These are phyloP conservation scores for Microctenopoma stevenorrisi DNA, from an alignment of 2,797 vertebrate genomes.

Conservation along the genomic window DNA sequence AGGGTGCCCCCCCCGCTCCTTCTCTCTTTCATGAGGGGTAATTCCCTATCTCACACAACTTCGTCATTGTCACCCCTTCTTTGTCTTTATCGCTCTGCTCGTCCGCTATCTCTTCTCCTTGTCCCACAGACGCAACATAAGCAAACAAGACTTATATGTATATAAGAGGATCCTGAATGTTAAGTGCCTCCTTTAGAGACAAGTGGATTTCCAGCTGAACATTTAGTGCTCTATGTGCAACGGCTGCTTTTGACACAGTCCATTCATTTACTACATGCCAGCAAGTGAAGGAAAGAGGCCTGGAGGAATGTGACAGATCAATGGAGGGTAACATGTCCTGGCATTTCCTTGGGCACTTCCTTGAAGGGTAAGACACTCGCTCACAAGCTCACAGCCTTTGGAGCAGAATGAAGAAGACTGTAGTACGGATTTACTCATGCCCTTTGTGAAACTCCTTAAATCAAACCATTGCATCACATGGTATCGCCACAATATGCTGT, in stretches of 20 bases:
- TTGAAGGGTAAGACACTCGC: slow-evolving; percentile 30
- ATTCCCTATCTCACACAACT: slow-evolving; percentile 23
- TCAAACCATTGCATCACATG: neutral
- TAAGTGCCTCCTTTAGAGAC: slow-evolving; percentile 46
- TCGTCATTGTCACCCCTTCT: slow-evolving; percentile 24
- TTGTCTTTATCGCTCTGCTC: slow-evolving; percentile 27
- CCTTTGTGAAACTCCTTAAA: neutral
- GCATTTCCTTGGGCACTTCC: slow-evolving; percentile 44
- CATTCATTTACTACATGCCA: slow-evolving; percentile 40
- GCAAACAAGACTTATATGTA: slow-evolving; percentile 46
- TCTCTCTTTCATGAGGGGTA: slow-evolving; percentile 43
- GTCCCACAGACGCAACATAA: slow-evolving; percentile 30
- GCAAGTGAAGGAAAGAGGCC: slow-evolving; percentile 28
- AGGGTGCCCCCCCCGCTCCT: slow-evolving; percentile 23
- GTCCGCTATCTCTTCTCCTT: slow-evolving; percentile 1
- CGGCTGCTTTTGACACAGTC: slow-evolving; percentile 32
- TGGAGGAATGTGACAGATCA: slow-evolving; percentile 51
- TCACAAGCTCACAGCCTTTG: slow-evolving; percentile 25
- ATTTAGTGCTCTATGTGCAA: slow-evolving; percentile 13
- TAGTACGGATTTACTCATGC: slow-evolving; percentile 23
- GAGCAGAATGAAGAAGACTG: slow-evolving; percentile 26
- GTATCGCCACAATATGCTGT: neutral
- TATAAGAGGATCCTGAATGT: slow-evolving; percentile 43
- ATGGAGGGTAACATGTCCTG: slow-evolving; percentile 43
- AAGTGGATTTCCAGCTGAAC: slow-evolving; percentile 39